Conservation (phyloP, 2,888 invertebrate genomes). For the Leptopilina myrica region DNA sequence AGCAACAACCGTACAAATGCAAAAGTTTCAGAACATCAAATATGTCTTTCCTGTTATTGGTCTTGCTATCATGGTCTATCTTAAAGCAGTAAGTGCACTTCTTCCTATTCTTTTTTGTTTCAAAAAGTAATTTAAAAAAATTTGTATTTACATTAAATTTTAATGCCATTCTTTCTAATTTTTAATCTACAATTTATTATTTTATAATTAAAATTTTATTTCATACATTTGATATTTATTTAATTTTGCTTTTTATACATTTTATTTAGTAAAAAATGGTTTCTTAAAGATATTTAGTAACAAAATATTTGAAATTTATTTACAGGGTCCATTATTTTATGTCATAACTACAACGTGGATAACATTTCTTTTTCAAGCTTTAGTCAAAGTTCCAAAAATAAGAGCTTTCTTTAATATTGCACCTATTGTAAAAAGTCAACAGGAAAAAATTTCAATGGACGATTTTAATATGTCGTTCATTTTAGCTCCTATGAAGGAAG, state of each 20-base stretch:
- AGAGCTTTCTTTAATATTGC: constrained; percentile 3
- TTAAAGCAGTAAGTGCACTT: background rate
- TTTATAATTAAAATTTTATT: too few relatives aligned
- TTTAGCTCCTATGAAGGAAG: too few relatives aligned
- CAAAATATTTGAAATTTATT: constrained; percentile 72
- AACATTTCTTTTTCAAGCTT: constrained; percentile 6
- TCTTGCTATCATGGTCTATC: background rate
- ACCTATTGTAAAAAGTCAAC: background rate
- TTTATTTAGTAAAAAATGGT: too few relatives aligned
- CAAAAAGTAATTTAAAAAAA: too few relatives aligned
- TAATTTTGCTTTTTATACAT: too few relatives aligned
- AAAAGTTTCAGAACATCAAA: background rate
- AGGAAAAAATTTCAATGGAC: too few relatives aligned
- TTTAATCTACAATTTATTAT: too few relatives aligned
- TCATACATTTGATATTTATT: too few relatives aligned
- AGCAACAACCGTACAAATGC: background rate
- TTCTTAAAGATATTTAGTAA: too few relatives aligned
- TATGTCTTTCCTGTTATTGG: background rate
- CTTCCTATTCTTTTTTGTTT: background rate
- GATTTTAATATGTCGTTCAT: background rate
- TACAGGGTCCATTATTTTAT: constrained; percentile 78
- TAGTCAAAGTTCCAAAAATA: constrained; percentile 8
- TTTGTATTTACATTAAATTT: too few relatives aligned
- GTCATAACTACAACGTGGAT: constrained; percentile 3
- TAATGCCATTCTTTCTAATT: too few relatives aligned